Evolutionary conservation across 2,113 vertebrate species (phyloP).

Genomic region (Oryzias celebensis): DNA sequence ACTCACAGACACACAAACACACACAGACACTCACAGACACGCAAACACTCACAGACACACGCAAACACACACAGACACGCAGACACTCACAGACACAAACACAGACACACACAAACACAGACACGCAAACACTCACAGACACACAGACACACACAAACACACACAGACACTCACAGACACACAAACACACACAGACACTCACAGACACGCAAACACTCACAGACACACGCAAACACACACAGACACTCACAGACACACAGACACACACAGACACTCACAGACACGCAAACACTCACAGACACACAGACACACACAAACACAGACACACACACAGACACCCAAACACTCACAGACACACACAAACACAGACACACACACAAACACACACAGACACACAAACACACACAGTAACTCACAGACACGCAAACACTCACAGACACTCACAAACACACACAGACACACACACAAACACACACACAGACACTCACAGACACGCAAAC

Average conservation of each 20-base stretch:
- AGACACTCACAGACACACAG: neutral
- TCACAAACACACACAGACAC: slow-evolving; percentile 19
- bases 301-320: too few relatives aligned
- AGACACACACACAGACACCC: neutral
- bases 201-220: slow-evolving; percentile 12
- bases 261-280: too few relatives aligned
- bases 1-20: too few relatives aligned
- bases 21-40: neutral
- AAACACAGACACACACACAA: neutral
- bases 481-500: too few relatives aligned
- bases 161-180: too few relatives aligned
- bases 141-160: slow-evolving; percentile 1
- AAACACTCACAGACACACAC: slow-evolving; percentile 17
- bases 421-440: slow-evolving; percentile 21
- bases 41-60: slow-evolving; percentile 18
- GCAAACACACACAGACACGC: neutral
- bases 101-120: too few relatives aligned
- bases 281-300: too few relatives aligned
- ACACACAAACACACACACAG: neutral
- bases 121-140: slow-evolving; percentile 24
- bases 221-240: slow-evolving; percentile 12
- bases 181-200: too few relatives aligned
- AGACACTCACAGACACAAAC: too few relatives aligned
- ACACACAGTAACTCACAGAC: too few relatives aligned
- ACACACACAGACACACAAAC: too few relatives aligned